Evolutionary conservation across 2,888 invertebrate species (phyloP).

Genomic region (Altica lythri): DNA sequence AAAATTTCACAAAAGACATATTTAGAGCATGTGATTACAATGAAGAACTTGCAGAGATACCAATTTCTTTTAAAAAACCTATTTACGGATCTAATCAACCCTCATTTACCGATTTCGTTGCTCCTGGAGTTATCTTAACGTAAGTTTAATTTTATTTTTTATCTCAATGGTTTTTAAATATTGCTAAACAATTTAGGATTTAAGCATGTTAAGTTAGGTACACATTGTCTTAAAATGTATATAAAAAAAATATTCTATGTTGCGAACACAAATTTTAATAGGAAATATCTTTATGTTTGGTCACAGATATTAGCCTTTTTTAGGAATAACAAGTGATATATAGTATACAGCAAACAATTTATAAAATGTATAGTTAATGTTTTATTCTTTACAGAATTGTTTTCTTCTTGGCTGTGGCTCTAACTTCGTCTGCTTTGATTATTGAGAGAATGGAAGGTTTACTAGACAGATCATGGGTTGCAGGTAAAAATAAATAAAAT

Average conservation of each 20-base stretch:
- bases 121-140: conserved; percentile 93
- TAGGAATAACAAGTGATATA: no score
- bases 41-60: conserved; percentile 84
- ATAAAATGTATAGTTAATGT: background rate
- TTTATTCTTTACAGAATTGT: conserved; percentile 73
- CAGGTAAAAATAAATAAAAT: conserved; percentile 59
- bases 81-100: conserved; percentile 88
- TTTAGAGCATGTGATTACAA: conserved; percentile 77
- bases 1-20: conserved; percentile 80
- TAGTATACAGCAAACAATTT: no score
- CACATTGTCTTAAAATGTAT: no score
- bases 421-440: conserved; percentile 90
- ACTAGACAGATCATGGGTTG: conserved; percentile 90
- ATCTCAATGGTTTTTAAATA: background rate
- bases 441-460: conserved; percentile 91
- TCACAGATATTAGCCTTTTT: no score
- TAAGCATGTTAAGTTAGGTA: background rate
- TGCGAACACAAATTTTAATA: background rate
- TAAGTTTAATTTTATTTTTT: conserved; percentile 58
- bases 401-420: conserved; percentile 93
- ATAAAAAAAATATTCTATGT: no score
- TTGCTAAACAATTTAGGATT: background rate
- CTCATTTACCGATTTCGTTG: conserved; percentile 94
- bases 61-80: conserved; percentile 86
- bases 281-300: background rate